A percentile compares a stretch with the other conserved stretches of the same genome.
Conservation (phyloP, 2,888 invertebrate genomes). For the Nomada goodeniana region DNA sequence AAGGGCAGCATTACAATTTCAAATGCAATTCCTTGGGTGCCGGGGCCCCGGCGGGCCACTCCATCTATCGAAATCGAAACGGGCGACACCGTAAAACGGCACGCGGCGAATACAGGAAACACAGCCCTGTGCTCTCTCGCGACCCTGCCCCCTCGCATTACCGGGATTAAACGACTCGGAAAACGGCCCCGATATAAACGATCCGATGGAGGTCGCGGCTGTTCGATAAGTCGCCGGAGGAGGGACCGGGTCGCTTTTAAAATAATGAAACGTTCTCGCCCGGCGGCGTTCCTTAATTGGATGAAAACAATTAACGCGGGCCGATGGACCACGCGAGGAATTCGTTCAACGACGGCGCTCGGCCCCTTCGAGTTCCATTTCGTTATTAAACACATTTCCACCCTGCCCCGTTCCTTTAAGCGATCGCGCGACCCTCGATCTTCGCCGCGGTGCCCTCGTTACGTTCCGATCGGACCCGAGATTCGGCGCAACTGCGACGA, state of each 20-base stretch:
- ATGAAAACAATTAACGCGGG: slow-evolving; percentile 75
- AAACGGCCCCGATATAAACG: slow-evolving; percentile 70
- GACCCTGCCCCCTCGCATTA: slow-evolving; percentile 70
- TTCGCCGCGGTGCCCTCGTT: background rate
- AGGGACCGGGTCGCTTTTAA: slow-evolving; percentile 69
- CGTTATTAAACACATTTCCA: slow-evolving; percentile 62
- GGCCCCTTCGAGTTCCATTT: slow-evolving; percentile 55
- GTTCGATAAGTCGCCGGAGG: slow-evolving; percentile 60
- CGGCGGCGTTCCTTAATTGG: slow-evolving; percentile 65
- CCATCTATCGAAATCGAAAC: slow-evolving; percentile 52
- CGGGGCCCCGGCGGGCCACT: slow-evolving; percentile 47
- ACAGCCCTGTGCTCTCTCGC: background rate
- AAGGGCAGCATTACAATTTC: slow-evolving; percentile 80
- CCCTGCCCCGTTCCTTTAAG: background rate
- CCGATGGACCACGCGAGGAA: slow-evolving; percentile 23
- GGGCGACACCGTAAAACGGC: slow-evolving; percentile 68
- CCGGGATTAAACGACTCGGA: slow-evolving; percentile 78
- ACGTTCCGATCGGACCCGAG: background rate
- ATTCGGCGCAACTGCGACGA: slow-evolving; percentile 17
- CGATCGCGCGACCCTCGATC: background rate
- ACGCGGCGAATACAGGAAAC: slow-evolving; percentile 21
- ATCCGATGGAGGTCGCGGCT: slow-evolving; percentile 48
- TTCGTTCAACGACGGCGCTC: slow-evolving; percentile 17
- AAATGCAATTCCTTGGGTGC: slow-evolving; percentile 80
- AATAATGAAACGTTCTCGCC: slow-evolving; percentile 77